A percentile compares a stretch with the other conserved stretches of the same genome.
Evolutionary conservation across 2,888 invertebrate genomes (phyloP).

Genomic region (Agonopterix alstromeriana): DNA sequence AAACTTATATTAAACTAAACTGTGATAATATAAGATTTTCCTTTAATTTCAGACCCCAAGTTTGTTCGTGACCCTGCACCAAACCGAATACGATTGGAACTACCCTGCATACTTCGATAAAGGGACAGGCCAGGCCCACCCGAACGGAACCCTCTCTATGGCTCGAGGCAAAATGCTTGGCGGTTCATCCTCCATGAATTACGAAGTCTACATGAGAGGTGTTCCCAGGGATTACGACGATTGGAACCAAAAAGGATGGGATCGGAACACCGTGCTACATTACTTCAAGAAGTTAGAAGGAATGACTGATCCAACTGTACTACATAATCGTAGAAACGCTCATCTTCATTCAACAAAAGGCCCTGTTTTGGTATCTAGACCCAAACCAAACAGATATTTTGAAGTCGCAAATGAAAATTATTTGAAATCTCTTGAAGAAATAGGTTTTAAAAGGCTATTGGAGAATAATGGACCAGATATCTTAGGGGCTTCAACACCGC

Average conservation of each 20-base stretch:
- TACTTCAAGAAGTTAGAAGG: too few species aligned
- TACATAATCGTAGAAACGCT: conserved; percentile 17
- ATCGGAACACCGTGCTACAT: conserved; percentile 28
- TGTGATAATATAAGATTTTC: too few species aligned
- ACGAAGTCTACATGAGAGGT: conserved; percentile 28
- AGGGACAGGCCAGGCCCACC: conserved; percentile 22
- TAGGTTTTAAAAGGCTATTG: conserved; percentile 26
- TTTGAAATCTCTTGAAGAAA: conserved; percentile 26
- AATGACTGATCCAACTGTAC: conserved; percentile 25
- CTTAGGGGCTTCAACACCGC: conserved; percentile 25
- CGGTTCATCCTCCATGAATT: conserved; percentile 30
- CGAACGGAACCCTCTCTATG: conserved; percentile 18
- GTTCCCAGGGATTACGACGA: conserved; percentile 29
- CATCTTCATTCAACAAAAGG: conserved; percentile 28
- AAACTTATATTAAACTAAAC: too few species aligned
- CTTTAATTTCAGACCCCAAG: conserved; percentile 26
- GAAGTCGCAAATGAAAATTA: conserved; percentile 18
- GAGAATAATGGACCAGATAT: conserved; percentile 29
- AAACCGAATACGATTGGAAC: conserved; percentile 29
- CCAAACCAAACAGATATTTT: conserved; percentile 21
- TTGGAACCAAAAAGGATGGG: conserved; percentile 31
- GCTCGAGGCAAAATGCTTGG: conserved; percentile 33
- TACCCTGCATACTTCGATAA: conserved; percentile 23
- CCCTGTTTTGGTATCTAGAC: conserved; percentile 29
- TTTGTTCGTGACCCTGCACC: conserved; percentile 20